A percentile compares a stretch with the other conserved stretches of the same genome.
phyloP scores from a whole-genome alignment of 2,797 vertebrate genomes.

The Jordanella pulchra region DNA sequence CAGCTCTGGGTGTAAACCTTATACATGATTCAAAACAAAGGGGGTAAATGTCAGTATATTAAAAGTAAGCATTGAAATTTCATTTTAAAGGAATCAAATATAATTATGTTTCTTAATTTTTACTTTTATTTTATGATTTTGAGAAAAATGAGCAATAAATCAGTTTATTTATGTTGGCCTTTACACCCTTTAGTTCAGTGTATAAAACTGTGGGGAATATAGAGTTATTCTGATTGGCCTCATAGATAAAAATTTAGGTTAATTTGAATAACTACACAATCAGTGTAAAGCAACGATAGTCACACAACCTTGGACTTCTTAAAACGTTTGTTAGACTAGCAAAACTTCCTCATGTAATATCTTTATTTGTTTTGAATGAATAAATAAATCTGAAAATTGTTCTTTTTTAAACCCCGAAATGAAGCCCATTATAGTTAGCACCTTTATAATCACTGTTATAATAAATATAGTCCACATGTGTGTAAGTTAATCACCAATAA shows the following conservation, averaged over 20 bases:
- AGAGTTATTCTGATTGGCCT: not conserved
- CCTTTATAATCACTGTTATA: not conserved
- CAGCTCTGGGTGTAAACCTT: constrained; percentile 41
- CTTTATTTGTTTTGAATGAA: not conserved
- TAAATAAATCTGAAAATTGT: not conserved
- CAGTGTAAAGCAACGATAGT: not conserved
- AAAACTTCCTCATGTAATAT: too few relatives aligned
- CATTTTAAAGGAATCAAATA: not conserved
- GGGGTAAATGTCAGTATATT: constrained; percentile 1
- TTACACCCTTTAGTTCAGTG: not conserved
- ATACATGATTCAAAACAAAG: constrained; percentile 11
- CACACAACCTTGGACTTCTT: not conserved
- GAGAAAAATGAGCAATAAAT: not conserved
- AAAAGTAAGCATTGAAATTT: not conserved
- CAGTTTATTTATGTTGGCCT: not conserved
- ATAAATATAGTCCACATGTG: not conserved
- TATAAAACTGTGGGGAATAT: not conserved
- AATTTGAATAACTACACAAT: not conserved
- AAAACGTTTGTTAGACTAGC: not conserved
- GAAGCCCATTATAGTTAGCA: not conserved
- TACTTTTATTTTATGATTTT: not conserved
- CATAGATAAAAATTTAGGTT: not conserved
- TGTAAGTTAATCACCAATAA: not conserved
- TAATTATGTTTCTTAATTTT: constrained; percentile 3
- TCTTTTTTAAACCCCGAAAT: not conserved